Evolutionary conservation across 2,797 vertebrate species (phyloP).

Genomic region (Alauda arvensis): DNA sequence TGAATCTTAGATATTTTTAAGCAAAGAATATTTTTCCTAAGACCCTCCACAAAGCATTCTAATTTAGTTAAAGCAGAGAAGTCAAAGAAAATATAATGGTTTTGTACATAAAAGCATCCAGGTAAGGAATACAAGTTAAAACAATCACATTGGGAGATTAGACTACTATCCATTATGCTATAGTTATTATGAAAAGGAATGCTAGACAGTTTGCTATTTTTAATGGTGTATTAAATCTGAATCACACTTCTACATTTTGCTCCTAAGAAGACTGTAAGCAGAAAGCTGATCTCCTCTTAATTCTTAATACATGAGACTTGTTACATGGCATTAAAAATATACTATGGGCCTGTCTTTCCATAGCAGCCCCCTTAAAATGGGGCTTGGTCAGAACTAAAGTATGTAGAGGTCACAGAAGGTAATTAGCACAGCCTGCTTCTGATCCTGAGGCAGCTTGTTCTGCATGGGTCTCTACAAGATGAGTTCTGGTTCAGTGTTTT

Average conservation of each 20-base stretch:
- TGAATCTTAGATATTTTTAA: background rate
- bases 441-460: background rate
- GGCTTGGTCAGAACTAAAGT: background rate
- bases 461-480: background rate
- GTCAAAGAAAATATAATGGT: background rate
- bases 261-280: background rate
- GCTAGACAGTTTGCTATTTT: background rate
- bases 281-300: background rate
- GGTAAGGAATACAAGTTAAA: background rate
- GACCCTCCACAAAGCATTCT: background rate
- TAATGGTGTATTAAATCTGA: background rate
- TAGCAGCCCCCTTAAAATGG: accelerated
- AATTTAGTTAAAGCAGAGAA: background rate
- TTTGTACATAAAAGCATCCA: background rate
- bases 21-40: background rate
- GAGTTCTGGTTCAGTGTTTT: background rate
- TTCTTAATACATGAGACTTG: background rate
- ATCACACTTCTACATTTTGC: background rate
- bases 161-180: background rate
- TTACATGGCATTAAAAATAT: background rate
- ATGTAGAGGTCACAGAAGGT: background rate
- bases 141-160: background rate
- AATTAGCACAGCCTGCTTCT: background rate
- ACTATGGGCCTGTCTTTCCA: background rate
- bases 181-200: background rate